Evolutionary conservation across 2,797 vertebrate species (phyloP).

Genomic region (Cynodonichthys magdalenae): DNA sequence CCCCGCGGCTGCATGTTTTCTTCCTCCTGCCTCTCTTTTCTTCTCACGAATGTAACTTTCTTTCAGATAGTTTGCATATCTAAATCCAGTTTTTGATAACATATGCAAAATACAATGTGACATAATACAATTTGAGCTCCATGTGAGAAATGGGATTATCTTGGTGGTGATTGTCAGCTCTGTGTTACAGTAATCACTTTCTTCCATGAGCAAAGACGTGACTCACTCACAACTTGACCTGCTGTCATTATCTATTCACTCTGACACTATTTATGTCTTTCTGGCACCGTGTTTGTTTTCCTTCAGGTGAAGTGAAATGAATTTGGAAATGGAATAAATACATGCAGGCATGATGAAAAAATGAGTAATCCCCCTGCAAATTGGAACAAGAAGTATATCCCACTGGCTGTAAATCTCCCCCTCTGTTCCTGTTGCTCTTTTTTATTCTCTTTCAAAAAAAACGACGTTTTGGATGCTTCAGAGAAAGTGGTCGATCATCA

Average conservation of each 20-base stretch:
- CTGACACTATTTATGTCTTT: constrained; percentile 63
- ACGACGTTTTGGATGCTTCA: constrained; percentile 37
- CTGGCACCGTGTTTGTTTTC: constrained; percentile 55
- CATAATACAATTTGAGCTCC: constrained; percentile 71
- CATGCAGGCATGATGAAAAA: constrained; percentile 66
- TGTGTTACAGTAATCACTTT: constrained; percentile 72
- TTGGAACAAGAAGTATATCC: constrained; percentile 73
- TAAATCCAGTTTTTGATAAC: constrained; percentile 70
- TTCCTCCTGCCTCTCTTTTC: constrained; percentile 7
- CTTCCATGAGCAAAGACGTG: constrained; percentile 56
- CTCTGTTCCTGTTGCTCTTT: constrained; percentile 31
- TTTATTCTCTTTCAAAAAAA: constrained; percentile 7
- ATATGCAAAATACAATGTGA: constrained; percentile 68
- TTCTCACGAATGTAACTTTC: constrained; percentile 12
- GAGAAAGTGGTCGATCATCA: constrained; percentile 59
- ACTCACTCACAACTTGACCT: constrained; percentile 73
- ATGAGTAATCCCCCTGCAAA: constrained; percentile 72
- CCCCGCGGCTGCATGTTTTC: constrained; percentile 41
- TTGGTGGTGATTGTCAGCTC: constrained; percentile 61
- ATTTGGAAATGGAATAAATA: constrained; percentile 67
- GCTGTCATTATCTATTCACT: constrained; percentile 69
- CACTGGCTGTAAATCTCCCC: constrained; percentile 46
- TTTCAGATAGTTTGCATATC: constrained; percentile 65
- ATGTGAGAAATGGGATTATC: constrained; percentile 73
- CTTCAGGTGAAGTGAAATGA: constrained; percentile 70